phyloP scores from a whole-genome alignment of 2,113 vertebrate genomes.

The Callocephalon fimbriatum region DNA sequence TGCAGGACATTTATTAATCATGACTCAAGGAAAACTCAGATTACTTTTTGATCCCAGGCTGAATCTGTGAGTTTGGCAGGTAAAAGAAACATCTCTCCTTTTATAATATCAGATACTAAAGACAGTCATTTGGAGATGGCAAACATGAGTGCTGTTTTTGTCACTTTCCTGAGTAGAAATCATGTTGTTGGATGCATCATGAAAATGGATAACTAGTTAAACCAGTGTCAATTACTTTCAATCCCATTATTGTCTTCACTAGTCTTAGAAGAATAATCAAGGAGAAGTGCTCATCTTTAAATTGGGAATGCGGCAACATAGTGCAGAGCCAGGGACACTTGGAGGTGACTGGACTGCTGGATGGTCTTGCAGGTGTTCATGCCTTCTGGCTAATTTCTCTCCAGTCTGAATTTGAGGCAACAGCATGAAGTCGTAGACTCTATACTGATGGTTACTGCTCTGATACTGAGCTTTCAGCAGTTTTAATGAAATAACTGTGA shows the following conservation, averaged over 20 bases:
- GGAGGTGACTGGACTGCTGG: background rate
- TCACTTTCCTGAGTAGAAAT: constrained; percentile 50
- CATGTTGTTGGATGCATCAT: background rate
- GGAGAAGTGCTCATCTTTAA: background rate
- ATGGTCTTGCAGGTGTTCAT: background rate
- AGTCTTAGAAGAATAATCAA: background rate
- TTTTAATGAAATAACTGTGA: background rate
- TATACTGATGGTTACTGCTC: background rate
- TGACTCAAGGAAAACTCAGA: constrained; percentile 66
- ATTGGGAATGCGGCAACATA: background rate
- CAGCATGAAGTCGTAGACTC: background rate
- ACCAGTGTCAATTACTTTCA: background rate
- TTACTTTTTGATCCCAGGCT: constrained; percentile 68
- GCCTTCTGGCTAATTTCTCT: background rate
- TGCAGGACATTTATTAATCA: constrained; percentile 63
- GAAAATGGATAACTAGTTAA: background rate
- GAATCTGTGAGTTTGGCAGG: constrained; percentile 65
- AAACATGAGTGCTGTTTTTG: constrained; percentile 28
- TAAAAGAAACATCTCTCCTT: constrained; percentile 64
- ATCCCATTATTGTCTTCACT: background rate
- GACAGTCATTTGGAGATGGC: constrained; percentile 2
- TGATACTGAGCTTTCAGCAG: background rate
- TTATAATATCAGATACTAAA: constrained; percentile 50
- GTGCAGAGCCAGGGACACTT: background rate
- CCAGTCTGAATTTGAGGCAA: background rate